Evolutionary conservation across 2,797 vertebrate genomes (phyloP).

Genomic region (Pristis pectinata): DNA sequence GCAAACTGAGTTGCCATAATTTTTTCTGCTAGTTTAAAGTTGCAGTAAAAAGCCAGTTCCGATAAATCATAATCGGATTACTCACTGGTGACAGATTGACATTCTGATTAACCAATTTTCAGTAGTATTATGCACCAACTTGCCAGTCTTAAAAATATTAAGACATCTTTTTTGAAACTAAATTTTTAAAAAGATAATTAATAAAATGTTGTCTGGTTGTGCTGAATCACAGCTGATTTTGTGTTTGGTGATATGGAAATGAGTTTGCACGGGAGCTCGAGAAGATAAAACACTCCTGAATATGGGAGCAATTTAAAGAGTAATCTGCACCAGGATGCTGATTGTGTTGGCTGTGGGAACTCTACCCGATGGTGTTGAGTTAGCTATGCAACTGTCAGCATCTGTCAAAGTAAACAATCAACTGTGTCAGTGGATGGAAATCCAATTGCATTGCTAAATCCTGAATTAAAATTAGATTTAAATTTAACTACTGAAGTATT

Average conservation of each 20-base stretch:
- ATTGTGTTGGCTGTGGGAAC: background rate
- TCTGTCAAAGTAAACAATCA: background rate
- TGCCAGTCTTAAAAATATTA: background rate
- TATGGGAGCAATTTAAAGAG: background rate
- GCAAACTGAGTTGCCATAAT: background rate
- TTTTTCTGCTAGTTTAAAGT: background rate
- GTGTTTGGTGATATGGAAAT: background rate
- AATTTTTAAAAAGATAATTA: background rate
- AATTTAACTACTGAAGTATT: background rate
- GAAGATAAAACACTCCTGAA: background rate
- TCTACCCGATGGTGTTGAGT: background rate
- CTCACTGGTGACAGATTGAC: background rate
- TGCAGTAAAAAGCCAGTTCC: background rate
- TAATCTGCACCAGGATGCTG: no score
- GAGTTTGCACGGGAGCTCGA: background rate
- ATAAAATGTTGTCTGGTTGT: background rate
- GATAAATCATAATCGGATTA: background rate
- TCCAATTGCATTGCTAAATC: background rate
- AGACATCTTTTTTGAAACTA: background rate
- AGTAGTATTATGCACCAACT: background rate
- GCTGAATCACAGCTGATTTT: background rate
- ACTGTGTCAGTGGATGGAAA: background rate
- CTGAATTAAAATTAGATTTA: background rate
- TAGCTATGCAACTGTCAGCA: background rate
- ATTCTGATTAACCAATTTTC: background rate